Evolutionary conservation across 2,113 vertebrate genomes (phyloP).

Genomic region (Halcyon senegalensis): DNA sequence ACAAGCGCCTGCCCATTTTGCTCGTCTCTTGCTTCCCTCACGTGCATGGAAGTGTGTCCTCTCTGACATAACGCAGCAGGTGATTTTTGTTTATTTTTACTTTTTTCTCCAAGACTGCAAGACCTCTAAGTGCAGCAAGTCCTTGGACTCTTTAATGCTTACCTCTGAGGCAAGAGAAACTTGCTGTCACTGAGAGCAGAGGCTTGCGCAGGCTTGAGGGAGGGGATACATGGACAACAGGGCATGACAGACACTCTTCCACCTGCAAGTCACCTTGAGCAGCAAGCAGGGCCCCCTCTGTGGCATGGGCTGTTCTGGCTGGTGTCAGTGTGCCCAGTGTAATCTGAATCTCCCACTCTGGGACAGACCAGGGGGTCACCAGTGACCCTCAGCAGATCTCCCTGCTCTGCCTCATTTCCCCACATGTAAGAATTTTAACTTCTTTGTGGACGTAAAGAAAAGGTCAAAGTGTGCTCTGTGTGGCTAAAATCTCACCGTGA

Average conservation of each 20-base stretch:
- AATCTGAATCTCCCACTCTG: slow-evolving; percentile 12
- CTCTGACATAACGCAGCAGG: background rate
- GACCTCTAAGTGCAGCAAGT: background rate
- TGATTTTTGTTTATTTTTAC: background rate
- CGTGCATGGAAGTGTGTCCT: background rate
- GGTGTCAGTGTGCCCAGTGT: slow-evolving; percentile 8
- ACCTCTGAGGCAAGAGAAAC: background rate
- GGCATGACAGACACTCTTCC: background rate
- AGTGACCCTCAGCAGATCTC: slow-evolving; percentile 2
- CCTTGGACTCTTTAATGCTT: background rate
- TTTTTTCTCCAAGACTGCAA: background rate
- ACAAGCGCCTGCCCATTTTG: background rate
- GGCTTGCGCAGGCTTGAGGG: background rate
- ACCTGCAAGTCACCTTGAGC: slow-evolving; percentile 25
- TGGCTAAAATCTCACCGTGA: slow-evolving; percentile 83
- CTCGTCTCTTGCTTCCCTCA: background rate
- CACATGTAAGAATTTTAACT: background rate
- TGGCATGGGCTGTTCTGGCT: background rate
- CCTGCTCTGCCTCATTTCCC: background rate
- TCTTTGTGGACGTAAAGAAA: background rate
- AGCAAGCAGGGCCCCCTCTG: background rate
- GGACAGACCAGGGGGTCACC: background rate
- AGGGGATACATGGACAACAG: background rate
- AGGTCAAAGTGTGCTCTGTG: background rate
- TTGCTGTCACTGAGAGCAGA: background rate